A percentile compares a stretch with the other conserved stretches of the same genome.
Conservation (phyloP, 2,113 vertebrate species). For the Aix galericulata region DNA sequence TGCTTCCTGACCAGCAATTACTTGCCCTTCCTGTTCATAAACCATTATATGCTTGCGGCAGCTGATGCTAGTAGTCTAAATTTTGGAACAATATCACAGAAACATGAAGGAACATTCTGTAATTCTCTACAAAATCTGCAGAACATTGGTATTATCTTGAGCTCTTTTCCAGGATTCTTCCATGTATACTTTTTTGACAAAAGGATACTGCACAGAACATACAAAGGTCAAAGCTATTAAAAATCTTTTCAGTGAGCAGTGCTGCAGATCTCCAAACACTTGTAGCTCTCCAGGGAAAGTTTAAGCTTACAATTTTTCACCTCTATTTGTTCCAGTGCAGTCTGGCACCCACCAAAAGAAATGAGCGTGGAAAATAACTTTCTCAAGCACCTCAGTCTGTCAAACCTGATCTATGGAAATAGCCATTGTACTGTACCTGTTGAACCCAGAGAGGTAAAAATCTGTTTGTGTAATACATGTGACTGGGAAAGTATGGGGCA, state of each 20-base stretch:
- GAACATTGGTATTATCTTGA: conserved; percentile 10
- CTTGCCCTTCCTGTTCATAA: conserved; percentile 6
- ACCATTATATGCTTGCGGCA: background rate
- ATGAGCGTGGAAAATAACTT: background rate
- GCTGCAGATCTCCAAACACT: conserved; percentile 21
- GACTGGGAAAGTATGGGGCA: background rate
- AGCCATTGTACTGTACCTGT: background rate
- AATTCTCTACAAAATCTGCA: background rate
- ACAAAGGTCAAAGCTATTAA: conserved; percentile 62
- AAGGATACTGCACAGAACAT: background rate
- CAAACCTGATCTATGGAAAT: background rate
- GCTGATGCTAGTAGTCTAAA: background rate
- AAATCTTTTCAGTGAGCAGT: conserved; percentile 28
- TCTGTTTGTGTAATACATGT: background rate
- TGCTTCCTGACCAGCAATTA: background rate
- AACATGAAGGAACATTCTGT: background rate
- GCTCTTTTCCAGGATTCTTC: conserved; percentile 9
- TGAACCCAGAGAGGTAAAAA: background rate
- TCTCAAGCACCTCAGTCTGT: background rate
- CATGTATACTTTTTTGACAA: conserved; percentile 28
- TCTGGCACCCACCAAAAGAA: background rate
- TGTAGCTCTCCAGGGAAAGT: background rate
- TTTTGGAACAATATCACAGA: background rate
- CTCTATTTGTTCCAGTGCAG: background rate
- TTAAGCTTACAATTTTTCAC: conserved; percentile 8